phyloP scores from a whole-genome alignment of 2,113 vertebrate genomes.

The Opisthocomus hoazin region DNA sequence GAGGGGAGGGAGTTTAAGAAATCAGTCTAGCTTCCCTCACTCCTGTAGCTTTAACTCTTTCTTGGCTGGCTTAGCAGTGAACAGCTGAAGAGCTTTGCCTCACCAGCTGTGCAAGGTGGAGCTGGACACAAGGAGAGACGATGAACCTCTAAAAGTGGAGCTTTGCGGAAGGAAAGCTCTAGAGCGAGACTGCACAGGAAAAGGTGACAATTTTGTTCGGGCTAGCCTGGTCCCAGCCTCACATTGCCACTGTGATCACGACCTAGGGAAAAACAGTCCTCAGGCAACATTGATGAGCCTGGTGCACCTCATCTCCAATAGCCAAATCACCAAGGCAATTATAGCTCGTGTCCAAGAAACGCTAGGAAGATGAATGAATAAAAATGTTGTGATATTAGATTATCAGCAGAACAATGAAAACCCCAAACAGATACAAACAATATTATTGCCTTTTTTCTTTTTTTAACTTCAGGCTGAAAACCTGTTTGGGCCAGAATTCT shows the following conservation, averaged over 20 bases:
- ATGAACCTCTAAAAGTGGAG: background rate
- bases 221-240: background rate
- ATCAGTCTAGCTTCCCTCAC: background rate
- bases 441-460: background rate
- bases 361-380: constrained; percentile 1
- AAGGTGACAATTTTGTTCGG: background rate
- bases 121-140: background rate
- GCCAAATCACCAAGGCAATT: background rate
- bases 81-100: background rate
- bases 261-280: background rate
- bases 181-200: background rate
- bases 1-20: background rate
- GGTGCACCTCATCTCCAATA: background rate
- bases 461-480: background rate
- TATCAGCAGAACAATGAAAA: constrained; percentile 3
- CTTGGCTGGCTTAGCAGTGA: background rate
- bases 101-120: background rate
- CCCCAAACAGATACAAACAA: background rate
- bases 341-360: background rate
- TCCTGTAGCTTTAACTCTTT: background rate
- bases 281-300: background rate
- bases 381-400: constrained; percentile 27
- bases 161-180: background rate
- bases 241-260: background rate
- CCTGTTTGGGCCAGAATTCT: constrained; percentile 31